These are phyloP conservation scores for Parnassius smintheus DNA, from an alignment of 2,888 invertebrate genomes.

Conservation along the genomic window DNA sequence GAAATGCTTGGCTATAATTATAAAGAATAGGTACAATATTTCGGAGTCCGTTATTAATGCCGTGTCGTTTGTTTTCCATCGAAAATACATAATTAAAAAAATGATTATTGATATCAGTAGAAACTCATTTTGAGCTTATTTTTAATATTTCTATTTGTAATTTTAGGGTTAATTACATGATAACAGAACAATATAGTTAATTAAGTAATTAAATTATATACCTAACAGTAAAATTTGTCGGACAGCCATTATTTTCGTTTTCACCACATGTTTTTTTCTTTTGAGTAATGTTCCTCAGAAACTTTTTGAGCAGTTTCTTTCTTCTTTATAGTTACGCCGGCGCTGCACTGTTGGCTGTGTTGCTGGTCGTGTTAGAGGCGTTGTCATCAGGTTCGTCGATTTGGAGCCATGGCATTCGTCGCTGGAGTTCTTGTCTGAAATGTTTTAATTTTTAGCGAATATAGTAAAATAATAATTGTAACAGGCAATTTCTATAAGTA, in stretches of 20 bases:
- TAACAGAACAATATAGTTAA: conserved; percentile 13
- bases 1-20: conserved; percentile 9
- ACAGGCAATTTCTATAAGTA: not conserved
- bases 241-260: conserved; percentile 9
- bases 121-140: conserved; percentile 31
- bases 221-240: not conserved
- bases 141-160: conserved; percentile 4
- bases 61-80: conserved; percentile 14
- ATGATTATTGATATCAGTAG: conserved; percentile 14
- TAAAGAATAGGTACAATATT: conserved; percentile 13
- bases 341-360: conserved; percentile 57
- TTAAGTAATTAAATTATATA: conserved; percentile 1
- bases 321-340: conserved; percentile 39
- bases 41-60: conserved; percentile 20
- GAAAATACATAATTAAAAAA: not conserved
- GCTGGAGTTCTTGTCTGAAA: conserved; percentile 87
- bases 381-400: conserved; percentile 84
- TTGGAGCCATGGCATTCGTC: conserved; percentile 89
- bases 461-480: not conserved
- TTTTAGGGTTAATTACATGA: conserved; percentile 16
- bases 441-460: not conserved
- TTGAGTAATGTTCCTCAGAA: conserved; percentile 4
- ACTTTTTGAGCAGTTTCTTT: conserved; percentile 17
- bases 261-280: conserved; percentile 7
- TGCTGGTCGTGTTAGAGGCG: conserved; percentile 79